Evolutionary conservation across 2,113 vertebrate genomes (phyloP).

Genomic region (Amphiprion ocellaris): DNA sequence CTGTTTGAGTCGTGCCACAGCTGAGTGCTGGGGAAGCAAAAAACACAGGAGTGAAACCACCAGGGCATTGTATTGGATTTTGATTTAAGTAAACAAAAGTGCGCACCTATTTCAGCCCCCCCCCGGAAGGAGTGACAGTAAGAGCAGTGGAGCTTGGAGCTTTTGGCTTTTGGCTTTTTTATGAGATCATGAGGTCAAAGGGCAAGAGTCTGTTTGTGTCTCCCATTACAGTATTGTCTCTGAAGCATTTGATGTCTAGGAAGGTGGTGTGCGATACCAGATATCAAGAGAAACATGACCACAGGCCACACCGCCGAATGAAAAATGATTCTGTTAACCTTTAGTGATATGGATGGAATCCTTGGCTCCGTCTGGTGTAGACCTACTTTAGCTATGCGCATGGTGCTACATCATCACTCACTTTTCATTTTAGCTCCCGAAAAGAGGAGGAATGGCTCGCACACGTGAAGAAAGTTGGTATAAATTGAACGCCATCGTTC

Average conservation of each 20-base stretch:
- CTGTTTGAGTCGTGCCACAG: conserved; percentile 65
- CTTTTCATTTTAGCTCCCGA: conserved; percentile 38
- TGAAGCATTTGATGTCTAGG: conserved; percentile 35
- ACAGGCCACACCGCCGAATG: conserved; percentile 28
- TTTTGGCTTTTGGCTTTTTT: conserved; percentile 38
- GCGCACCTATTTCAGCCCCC: conserved; percentile 40
- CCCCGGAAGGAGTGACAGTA: conserved; percentile 1
- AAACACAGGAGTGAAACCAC: conserved; percentile 40
- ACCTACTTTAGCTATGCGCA: conserved; percentile 2
- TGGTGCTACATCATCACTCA: conserved; percentile 20
- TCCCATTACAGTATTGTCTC: conserved; percentile 58
- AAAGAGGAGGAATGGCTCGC: conserved; percentile 12
- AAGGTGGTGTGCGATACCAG: conserved; percentile 28
- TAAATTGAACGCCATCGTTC: conserved; percentile 57
- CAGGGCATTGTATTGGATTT: conserved; percentile 75
- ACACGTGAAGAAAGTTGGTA: conserved; percentile 29
- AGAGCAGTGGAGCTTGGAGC: conserved; percentile 15
- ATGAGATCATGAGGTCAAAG: conserved; percentile 57
- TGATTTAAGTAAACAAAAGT: conserved; percentile 81
- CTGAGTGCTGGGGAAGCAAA: conserved; percentile 64
- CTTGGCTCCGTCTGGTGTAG: conserved; percentile 3
- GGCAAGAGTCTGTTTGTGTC: conserved; percentile 58
- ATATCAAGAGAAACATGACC: conserved; percentile 49
- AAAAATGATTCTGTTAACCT: conserved; percentile 60
- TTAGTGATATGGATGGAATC: conserved; percentile 38